Evolutionary conservation across 2,113 vertebrate species (phyloP), one percentile per base, ranked within the genome.

Genomic region (Psilopsiagon aymara): DNA sequence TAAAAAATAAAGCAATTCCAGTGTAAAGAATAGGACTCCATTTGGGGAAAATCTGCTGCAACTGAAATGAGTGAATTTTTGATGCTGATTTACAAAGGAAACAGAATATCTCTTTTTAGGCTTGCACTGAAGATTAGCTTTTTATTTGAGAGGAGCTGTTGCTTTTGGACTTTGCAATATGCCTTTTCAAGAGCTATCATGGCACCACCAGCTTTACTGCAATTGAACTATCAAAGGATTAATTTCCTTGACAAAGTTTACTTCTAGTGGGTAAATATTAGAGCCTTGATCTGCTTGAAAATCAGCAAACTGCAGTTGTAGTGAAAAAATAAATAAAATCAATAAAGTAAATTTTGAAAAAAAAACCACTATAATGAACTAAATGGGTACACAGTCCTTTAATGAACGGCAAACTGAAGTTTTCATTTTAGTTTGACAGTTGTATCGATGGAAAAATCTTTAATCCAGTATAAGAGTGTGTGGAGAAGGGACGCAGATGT

Each of bases 211-310:
- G 55, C 28, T 95, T 92, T 86, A 39, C 44, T 90, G 91, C 19
- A 87, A 66, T 53, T 89, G 53, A 71, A 78, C 28, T 86, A 51
- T 41, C 63, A 78, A 73, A 71, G 46, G 49, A 86, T 94, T 94
- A 87, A 92, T 94, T 93, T 96, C 24, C 71, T 75, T 83, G 71
- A 78, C 59, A 68, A 95, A 81, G 31, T 91, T 93, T 82, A 80
- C 33, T 71, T 93, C 24, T 66, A 87, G 23, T 57, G 12, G 46
- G 39, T 92, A 87, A 93, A 91, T 92, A 87, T 44, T 60, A 73
- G 33, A 87, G 19, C 52, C 31, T 78, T 70, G 44, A 70, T 60
- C 33, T 90, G 8, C 51, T 92, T 1, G 88, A 90, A 95, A 88
- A 90, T 53, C 59, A 87, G 55, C 37, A 87, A 92, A 94, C 35